These are phyloP conservation scores for Aurelia aurita DNA, from an alignment of 30 jellyfish, hydroid and myxozoan species.

Conservation along the genomic window DNA sequence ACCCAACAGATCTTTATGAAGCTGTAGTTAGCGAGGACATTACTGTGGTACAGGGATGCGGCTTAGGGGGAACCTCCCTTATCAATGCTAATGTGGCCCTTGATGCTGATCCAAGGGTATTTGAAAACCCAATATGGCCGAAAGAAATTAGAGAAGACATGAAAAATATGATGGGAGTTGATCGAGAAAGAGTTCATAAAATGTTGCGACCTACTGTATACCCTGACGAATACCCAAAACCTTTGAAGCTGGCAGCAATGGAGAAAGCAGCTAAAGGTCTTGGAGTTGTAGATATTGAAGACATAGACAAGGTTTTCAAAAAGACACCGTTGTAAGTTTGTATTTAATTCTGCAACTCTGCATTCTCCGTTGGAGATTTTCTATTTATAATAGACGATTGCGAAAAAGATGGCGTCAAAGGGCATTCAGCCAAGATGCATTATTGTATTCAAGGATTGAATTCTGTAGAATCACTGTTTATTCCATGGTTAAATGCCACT, in stretches of 20 bases:
- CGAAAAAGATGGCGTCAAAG: no score
- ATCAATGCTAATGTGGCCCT: conserved; percentile 78
- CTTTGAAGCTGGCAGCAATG: conserved; percentile 54
- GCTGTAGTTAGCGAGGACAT: conserved; percentile 64
- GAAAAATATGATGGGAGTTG: conserved; percentile 19
- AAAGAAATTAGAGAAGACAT: conserved; percentile 44
- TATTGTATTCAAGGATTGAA: no score
- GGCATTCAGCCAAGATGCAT: no score
- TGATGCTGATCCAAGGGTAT: conserved; percentile 70
- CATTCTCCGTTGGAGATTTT: no score
- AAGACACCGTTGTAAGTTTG: conserved; percentile 68
- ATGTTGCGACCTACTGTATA: conserved; percentile 66
- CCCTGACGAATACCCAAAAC: conserved; percentile 63
- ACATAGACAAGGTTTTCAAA: conserved; percentile 50
- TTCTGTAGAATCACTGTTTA: no score
- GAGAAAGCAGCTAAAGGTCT: conserved; percentile 69
- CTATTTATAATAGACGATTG: no score
- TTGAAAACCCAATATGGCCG: conserved; percentile 68
- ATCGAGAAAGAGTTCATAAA: conserved; percentile 41
- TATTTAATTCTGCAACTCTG: no score
- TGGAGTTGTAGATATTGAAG: conserved; percentile 60
- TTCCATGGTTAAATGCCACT: no score
- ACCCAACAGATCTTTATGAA: conserved; percentile 69
- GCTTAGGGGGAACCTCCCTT: conserved; percentile 83
- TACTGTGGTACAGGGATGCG: conserved; percentile 80